Conservation (phyloP, 2,888 invertebrate genomes). For the Cerastis rubricosa region DNA sequence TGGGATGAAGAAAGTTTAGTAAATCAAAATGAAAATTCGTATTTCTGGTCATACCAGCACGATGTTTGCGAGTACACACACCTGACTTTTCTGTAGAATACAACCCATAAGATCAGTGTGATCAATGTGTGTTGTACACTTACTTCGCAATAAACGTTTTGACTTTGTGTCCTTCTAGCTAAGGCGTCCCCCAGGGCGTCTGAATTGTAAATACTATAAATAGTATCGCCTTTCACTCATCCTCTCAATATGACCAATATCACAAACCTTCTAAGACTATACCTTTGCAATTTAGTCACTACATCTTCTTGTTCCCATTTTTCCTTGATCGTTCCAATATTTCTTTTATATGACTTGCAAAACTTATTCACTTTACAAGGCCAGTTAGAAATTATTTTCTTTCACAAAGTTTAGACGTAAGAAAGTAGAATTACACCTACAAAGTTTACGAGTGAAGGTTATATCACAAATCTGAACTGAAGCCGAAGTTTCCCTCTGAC, state of each 20-base stretch:
- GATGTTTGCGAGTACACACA: not conserved
- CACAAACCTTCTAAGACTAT: not conserved
- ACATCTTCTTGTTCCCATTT: not conserved
- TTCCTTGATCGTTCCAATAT: not conserved
- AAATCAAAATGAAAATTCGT: not conserved
- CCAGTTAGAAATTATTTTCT: constrained; percentile 11
- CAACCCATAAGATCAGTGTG: not conserved
- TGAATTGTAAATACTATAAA: not conserved
- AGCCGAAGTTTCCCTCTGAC: constrained; percentile 22
- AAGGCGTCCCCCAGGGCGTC: not conserved
- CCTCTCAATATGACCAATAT: not conserved
- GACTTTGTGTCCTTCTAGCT: not conserved
- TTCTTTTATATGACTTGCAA: not conserved
- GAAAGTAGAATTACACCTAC: constrained; percentile 13
- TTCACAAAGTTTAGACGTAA: constrained; percentile 17
- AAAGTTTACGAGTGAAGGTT: constrained; percentile 34
- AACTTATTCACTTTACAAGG: constrained; percentile 16
- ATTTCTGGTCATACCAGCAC: not conserved
- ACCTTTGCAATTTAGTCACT: not conserved
- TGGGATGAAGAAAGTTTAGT: not conserved
- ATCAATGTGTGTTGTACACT: too few species aligned
- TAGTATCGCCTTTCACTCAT: not conserved
- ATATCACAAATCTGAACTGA: constrained; percentile 39
- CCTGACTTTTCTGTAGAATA: not conserved
- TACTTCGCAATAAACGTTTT: too few species aligned